phyloP scores from a whole-genome alignment of 2,888 invertebrate species.

The Caenorhabditis becei region DNA sequence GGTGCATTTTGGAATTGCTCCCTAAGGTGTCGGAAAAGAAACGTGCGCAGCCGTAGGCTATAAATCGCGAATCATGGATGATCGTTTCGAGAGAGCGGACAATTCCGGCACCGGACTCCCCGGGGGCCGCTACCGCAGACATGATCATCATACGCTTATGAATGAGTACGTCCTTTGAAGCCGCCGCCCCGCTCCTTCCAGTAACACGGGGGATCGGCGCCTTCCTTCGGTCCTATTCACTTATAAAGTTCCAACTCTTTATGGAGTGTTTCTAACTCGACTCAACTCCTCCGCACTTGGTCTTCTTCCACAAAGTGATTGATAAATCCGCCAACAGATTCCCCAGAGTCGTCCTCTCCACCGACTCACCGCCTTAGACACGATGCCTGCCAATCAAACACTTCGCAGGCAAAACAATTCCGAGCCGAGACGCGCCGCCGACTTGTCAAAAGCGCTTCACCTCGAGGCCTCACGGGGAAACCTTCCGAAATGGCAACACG shows the following conservation, averaged over 20 bases:
- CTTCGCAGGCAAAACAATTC: slow-evolving; percentile 64
- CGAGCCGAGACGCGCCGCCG: slow-evolving; percentile 26
- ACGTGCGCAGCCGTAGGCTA: slow-evolving; percentile 44
- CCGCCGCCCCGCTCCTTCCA: slow-evolving; percentile 4
- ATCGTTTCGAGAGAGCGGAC: slow-evolving; percentile 44
- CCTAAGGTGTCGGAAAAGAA: slow-evolving; percentile 62
- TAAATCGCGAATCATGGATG: slow-evolving; percentile 66
- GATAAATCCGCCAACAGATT: slow-evolving; percentile 55
- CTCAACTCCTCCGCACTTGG: slow-evolving; percentile 38
- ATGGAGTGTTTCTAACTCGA: slow-evolving; percentile 3
- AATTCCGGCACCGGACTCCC: slow-evolving; percentile 30
- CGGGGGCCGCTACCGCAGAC: slow-evolving; percentile 47
- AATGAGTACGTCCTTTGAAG: slow-evolving; percentile 55
- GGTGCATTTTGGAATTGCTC: slow-evolving; percentile 60
- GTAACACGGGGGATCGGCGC: not conserved
- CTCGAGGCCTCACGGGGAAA: slow-evolving; percentile 58
- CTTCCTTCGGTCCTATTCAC: not conserved
- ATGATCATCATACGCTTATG: slow-evolving; percentile 57
- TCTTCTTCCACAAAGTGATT: slow-evolving; percentile 56
- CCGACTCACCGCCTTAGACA: slow-evolving; percentile 32
- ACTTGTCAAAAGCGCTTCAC: slow-evolving; percentile 57
- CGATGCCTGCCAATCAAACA: slow-evolving; percentile 62
- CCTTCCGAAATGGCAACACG: slow-evolving; percentile 59
- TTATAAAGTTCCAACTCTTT: not conserved
- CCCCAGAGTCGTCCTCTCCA: slow-evolving; percentile 35